A percentile compares a stretch with the other conserved stretches of the same genome.
These are phyloP conservation scores for Acleris literana DNA, from an alignment of 2,888 invertebrate species.

Conservation along the genomic window DNA sequence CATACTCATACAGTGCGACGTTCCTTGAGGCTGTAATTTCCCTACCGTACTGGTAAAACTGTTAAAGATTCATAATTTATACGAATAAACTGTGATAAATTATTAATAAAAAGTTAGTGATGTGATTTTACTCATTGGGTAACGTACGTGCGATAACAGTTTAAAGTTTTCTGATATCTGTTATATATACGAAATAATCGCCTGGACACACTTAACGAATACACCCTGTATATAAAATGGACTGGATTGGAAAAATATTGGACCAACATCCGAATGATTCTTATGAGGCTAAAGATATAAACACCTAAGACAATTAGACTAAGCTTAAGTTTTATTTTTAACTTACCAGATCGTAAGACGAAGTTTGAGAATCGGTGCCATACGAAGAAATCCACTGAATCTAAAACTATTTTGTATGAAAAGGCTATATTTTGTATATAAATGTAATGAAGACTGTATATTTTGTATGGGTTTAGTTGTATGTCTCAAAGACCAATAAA, in stretches of 20 bases:
- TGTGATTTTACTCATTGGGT: no score
- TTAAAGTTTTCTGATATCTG: no score
- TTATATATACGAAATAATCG: no score
- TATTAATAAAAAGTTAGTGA: no score
- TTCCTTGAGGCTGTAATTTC: no score
- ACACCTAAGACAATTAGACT: constrained; percentile 23
- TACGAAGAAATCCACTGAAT: constrained; percentile 22
- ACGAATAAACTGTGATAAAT: no score
- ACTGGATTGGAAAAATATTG: neutral
- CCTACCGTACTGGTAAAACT: no score
- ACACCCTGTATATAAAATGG: neutral
- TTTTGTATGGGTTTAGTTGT: constrained; percentile 64
- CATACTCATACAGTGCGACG: no score
- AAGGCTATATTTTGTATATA: constrained; percentile 63
- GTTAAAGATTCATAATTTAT: no score
- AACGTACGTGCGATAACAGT: no score
- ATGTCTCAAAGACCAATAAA: constrained; percentile 42
- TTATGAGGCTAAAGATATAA: constrained; percentile 23
- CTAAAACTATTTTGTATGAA: constrained; percentile 21
- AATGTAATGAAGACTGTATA: constrained; percentile 76
- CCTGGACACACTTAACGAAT: no score
- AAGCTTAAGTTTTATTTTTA: constrained; percentile 2
- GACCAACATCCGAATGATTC: constrained; percentile 19
- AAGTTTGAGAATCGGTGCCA: constrained; percentile 28
- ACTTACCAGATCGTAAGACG: constrained; percentile 1